Base-by-base conservation (phyloP, 2,113 vertebrate genomes). In the Xyliphius kryptos region DNA sequence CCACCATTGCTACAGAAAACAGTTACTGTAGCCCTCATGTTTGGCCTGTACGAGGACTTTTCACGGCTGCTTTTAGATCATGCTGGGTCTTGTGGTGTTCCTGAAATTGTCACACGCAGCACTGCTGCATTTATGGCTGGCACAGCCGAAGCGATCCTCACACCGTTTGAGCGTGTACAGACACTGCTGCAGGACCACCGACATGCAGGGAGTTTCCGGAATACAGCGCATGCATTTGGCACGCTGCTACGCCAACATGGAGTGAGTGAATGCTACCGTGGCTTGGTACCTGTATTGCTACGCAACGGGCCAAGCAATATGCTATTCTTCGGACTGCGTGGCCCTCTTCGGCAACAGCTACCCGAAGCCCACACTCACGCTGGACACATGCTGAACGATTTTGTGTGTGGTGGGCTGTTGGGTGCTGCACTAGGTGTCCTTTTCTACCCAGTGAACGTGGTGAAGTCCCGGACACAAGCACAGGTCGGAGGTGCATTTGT, bases 111-210 rank as follows among this genome's bases (percentile, higher is more conserved):
- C 4, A 93, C 90, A 0, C 77, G 88, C 2, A 91, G 90, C 58
- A 75, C 90, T 64, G 91, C 95, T 0, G 94, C 94, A 0, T 84
- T 88, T 1, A 81, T 98, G 14, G 92, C 94, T 0, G 95, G 95
- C 59, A 91, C 89, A 1, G 83, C 92, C 0, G 94, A 97, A 74
- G 94, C 94, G 1, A 10, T 89, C 21, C 81, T 98, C 43, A 91
- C 89, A 0, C 94, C 95, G 0, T 87, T 98, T 36, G 94, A 96
- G 73, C 85, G 93, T 0, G 91, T 97, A 51, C 95, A 98, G 75
- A 93, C 93, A 3, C 81, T 98, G 61, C 89, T 98, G 52, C 95
- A 98, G 80, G 94, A 98, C 78, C 89, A 94, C 72, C 90, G 90
- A 61, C 89, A 98, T 70, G 90, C 96, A 0, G 83, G 86, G 16